A percentile compares a stretch with the other conserved stretches of the same genome.
These are phyloP conservation scores for Dipodomys spectabilis DNA, from an alignment of 2,113 vertebrate species.

Conservation along the genomic window DNA sequence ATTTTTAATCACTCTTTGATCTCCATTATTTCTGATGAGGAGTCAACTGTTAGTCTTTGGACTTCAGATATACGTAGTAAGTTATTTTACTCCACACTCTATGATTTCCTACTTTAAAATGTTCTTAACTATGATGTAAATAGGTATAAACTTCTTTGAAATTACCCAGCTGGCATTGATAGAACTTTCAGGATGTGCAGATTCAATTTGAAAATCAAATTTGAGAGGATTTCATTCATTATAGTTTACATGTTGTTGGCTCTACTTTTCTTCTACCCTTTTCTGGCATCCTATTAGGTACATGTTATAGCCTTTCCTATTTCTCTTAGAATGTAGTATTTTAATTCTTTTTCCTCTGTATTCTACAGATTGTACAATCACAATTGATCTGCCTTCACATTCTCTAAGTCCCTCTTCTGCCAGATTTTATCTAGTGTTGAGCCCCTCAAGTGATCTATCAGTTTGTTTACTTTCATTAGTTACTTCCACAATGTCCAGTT, in stretches of 20 bases:
- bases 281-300: not conserved
- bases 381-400: not conserved
- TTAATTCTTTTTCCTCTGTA: not conserved
- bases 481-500: not conserved
- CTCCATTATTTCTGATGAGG: not conserved
- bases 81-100: not conserved
- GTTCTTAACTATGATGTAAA: not conserved
- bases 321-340: not conserved
- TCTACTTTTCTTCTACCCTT: not conserved
- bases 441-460: not conserved
- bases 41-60: not conserved
- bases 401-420: not conserved
- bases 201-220: slow-evolving; percentile 22
- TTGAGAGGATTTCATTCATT: not conserved
- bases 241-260: not conserved
- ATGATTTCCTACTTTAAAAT: not conserved
- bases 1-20: not conserved
- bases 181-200: not conserved
- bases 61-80: not conserved
- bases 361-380: not conserved
- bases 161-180: not conserved
- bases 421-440: not conserved
- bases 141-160: not conserved
- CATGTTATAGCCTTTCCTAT: not conserved
- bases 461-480: slow-evolving; percentile 5